Conservation (phyloP, 2,113 vertebrate species). For the Mesoclemmys tuberculata region DNA sequence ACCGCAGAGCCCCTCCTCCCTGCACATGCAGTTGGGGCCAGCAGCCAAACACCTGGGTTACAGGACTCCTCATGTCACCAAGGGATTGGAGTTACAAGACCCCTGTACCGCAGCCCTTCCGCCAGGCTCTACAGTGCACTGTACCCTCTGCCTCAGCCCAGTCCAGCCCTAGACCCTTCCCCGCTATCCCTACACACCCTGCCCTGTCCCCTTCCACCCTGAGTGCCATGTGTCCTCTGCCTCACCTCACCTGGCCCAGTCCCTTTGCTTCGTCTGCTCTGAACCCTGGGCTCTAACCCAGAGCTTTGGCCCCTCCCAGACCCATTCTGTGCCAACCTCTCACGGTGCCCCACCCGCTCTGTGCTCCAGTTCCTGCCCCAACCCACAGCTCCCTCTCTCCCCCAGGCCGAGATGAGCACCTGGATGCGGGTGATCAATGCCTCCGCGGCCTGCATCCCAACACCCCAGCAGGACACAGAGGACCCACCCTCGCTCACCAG, state of each 20-base stretch:
- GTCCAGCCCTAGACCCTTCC: neutral
- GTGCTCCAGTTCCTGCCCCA: too few relatives aligned
- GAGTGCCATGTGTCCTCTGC: neutral
- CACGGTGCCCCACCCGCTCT: neutral
- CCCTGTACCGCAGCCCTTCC: neutral
- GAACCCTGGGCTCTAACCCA: neutral
- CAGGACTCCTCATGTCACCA: too few relatives aligned
- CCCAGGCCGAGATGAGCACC: constrained; percentile 90
- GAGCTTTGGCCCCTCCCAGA: neutral
- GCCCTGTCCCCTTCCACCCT: neutral
- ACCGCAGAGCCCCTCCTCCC: neutral
- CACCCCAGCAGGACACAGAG: constrained; percentile 37
- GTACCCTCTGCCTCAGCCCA: neutral
- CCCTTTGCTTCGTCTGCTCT: neutral
- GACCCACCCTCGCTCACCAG: constrained; percentile 75
- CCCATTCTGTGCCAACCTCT: neutral
- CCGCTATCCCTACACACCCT: neutral
- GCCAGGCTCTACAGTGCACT: neutral
- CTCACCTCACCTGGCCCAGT: neutral
- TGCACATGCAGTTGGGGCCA: too few relatives aligned
- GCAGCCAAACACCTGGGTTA: neutral
- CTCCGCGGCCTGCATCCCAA: constrained; percentile 67
- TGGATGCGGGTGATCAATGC: constrained; percentile 87
- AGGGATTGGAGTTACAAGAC: too few relatives aligned
- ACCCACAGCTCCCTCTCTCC: neutral